Base-by-base conservation (phyloP, 2,888 invertebrate genomes). In the Cacoxenus indagator region DNA sequence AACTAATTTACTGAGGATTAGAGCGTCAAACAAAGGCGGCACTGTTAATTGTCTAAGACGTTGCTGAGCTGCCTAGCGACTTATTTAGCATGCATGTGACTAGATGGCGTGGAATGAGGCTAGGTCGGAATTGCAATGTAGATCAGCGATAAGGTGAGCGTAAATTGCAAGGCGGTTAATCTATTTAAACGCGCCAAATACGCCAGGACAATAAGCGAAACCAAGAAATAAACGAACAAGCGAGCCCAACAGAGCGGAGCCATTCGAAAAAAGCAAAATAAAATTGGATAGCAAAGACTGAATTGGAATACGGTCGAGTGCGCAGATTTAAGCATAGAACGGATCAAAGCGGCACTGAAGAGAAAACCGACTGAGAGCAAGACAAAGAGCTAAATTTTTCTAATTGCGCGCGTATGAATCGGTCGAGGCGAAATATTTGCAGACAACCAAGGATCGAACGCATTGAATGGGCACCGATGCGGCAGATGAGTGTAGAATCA, bases 91-190 rank as follows among this genome's bases (percentile, higher is more conserved):
- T 37, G 14, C 37, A 37, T 37, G 37, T 14, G 37, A 37, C 11
- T 37, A 5, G 37, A 17, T 6, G 48, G 6, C 17, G 11, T 9
- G n/a, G 19, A 4, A 17, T 48, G 48, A 14, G 48, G n/a, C 11
- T n/a, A 1, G 48, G n/a, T 6, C 6, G 24, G 5, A 70, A 70
- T 54, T 71, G 59, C 61, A 67, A 66, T 64, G 43, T 11, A 9
- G 64, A 73, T 78, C 70, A 67, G 71, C 74, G 83, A 80, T 83
- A 83, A 70, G 72, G 74, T 72, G 70, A 75, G 76, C 79, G 80
- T 84, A 87, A 87, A 85, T 86, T 86, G 84, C 86, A 84, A 87
- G 87, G 88, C 87, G 86, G 87, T 87, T 87, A 88, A 88, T 88
- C 88, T 88, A 85, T 87, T 88, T 88, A 88, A 87, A 84, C 81